Base-by-base conservation (phyloP, 1,140 invertebrate species). In the Muscidifurax raptorellus region DNA sequence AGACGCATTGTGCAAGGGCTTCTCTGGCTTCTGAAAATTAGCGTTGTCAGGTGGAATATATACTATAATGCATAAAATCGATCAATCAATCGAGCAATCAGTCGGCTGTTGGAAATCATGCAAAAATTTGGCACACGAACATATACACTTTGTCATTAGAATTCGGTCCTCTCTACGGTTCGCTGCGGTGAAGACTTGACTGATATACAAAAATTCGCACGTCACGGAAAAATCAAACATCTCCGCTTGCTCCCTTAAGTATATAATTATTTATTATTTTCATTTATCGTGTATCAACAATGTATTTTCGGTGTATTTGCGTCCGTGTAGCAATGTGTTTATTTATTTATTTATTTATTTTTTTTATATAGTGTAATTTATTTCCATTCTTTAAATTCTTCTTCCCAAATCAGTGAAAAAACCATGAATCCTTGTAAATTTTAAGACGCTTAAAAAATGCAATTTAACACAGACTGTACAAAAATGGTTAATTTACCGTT, bases 281-380 rank as follows among this genome's bases (percentile, higher is more conserved):
- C 36, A 67, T 85, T 72, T 71, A 78, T 85, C n/a, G 47, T 71
- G 28, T 78, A 78, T 85, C 28, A 85, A 85, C 64, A 82, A 82
- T 52, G 28, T 82, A 30, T 82, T 36, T 84, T 66, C 30, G 22
- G 32, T 71, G 25, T 78, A 18, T 71, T 80, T 81, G 59, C 25
- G 64, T 84, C 27, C 59, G n/a, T 32, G n/a, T 59, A 81, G 32
- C 27, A 25, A 30, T 32, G 27, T 36, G 64, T 59, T 72, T 74
- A 28, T 85, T 6, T 79, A 66, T 79, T 30, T 36, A 66, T 27
- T 66, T 36, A 44, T 77, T 75, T 84, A 66, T 80, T 80, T 28
- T 27, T 80, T 36, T 75, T 64, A 30, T 75, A 59, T 47, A 80
- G 3, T 72, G n/a, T 30, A 67, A 66, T 82, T 64, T 80, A 64